These are phyloP conservation scores for Laterallus jamaicensis DNA, from an alignment of 2,113 vertebrate species.

Conservation along the genomic window DNA sequence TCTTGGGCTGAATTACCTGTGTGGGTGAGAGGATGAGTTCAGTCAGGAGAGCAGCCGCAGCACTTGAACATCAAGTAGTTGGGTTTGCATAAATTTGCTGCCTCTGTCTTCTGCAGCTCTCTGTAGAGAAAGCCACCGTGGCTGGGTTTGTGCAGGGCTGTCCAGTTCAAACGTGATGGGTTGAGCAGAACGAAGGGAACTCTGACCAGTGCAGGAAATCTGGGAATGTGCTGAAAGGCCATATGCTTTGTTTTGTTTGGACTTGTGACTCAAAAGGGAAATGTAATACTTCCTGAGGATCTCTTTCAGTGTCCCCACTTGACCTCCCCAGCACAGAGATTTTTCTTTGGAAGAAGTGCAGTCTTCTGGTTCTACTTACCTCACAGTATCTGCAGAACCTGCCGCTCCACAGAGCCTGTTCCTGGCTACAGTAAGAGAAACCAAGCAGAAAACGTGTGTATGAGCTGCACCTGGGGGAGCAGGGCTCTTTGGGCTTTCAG, in stretches of 20 bases:
- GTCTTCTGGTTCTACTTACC: constrained; percentile 37
- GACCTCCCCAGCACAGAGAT: constrained; percentile 7
- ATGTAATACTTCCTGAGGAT: constrained; percentile 54
- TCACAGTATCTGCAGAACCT: not conserved
- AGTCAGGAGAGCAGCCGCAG: not conserved
- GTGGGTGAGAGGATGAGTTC: not conserved
- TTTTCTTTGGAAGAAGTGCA: not conserved
- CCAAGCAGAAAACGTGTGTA: not conserved
- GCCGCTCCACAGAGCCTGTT: not conserved
- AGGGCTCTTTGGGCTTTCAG: not conserved
- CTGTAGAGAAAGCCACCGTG: not conserved
- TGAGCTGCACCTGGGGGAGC: not conserved
- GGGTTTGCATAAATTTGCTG: not conserved
- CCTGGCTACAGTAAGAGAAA: not conserved
- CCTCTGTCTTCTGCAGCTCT: not conserved
- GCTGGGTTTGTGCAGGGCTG: not conserved
- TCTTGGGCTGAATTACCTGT: not conserved
- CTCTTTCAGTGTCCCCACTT: constrained; percentile 56
- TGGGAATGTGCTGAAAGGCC: constrained; percentile 25
- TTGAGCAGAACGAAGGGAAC: constrained; percentile 20
- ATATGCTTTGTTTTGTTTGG: constrained; percentile 59
- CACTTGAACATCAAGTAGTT: not conserved
- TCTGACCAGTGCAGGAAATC: constrained; percentile 46
- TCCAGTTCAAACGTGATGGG: not conserved
- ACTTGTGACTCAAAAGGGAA: constrained; percentile 43